Evolutionary conservation across 1,140 invertebrate species (phyloP).

Genomic region (Danaus plexippus): DNA sequence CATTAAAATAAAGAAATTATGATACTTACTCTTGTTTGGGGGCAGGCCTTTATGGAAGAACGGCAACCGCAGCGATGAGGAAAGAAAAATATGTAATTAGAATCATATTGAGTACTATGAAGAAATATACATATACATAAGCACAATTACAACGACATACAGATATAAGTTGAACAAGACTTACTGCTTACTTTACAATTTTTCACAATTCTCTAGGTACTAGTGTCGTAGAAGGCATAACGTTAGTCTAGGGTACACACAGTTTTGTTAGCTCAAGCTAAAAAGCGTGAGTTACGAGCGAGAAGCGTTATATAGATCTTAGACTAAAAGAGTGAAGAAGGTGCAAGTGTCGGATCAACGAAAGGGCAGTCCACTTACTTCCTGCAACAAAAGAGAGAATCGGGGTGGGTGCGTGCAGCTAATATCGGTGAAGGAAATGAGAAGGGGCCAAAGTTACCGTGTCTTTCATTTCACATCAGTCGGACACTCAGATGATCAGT

Average conservation of each 20-base stretch:
- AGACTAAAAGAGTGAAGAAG: slow-evolving; percentile 52
- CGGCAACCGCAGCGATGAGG: slow-evolving; percentile 53
- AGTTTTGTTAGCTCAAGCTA: no score
- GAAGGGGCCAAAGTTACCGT: slow-evolving; percentile 10
- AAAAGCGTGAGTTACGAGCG: slow-evolving; percentile 47
- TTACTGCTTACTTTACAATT: no score
- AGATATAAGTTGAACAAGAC: no score
- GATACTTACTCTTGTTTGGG: slow-evolving; percentile 70
- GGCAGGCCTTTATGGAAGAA: slow-evolving; percentile 60
- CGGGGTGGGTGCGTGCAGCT: slow-evolving; percentile 61
- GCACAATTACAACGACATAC: no score
- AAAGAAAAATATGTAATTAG: slow-evolving; percentile 64
- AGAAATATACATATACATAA: no score
- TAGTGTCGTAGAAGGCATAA: no score
- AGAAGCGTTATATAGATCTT: slow-evolving; percentile 57
- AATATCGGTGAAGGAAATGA: slow-evolving; percentile 33
- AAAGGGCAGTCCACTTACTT: slow-evolving; percentile 73
- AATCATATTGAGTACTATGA: slow-evolving; percentile 19
- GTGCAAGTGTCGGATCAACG: slow-evolving; percentile 62
- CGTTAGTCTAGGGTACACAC: no score
- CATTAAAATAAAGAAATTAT: slow-evolving; percentile 19
- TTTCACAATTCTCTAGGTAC: no score
- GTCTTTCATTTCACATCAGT: slow-evolving; percentile 21
- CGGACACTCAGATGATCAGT: slow-evolving; percentile 7
- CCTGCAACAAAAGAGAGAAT: slow-evolving; percentile 73